Evolutionary conservation across 1,140 invertebrate species (phyloP), one percentile per base, ranked within the genome.

Genomic region (Saccostrea echinata): DNA sequence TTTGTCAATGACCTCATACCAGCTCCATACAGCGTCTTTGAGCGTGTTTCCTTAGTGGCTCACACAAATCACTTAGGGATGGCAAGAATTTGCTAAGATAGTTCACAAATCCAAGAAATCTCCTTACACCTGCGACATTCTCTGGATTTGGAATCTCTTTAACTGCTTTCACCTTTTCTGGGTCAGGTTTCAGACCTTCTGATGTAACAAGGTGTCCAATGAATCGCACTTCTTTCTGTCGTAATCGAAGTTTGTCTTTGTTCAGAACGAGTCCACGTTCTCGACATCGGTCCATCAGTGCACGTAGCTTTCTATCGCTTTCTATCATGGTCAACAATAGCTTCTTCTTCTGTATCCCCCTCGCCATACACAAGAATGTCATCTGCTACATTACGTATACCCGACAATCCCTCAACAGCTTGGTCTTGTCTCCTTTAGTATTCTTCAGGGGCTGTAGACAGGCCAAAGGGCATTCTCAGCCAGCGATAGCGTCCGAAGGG

Each of bases 1-100:
- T 33, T 84, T 91, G n/a, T n/a, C n/a, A n/a, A n/a, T 89, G 6
- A 61, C 71, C 18, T 85, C 51, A 21, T 18, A 33, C 93, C 91
- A 93, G 11, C n/a, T 18, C 16, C 68, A 93, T 76, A 83, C 82
- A 11, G 57, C 33, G 13, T 95, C 91, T 84, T 88, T 83, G 21
- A 90, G 85, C 6, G 90, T 85, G 76, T 43, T 89, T 88, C 84
- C 86, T 76, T 0, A 92, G 85, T 1, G 87, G 84, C 90, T 96
- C 95, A 18, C 94, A 85, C 84, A n/a, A n/a, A n/a, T n/a, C n/a
- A n/a, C n/a, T n/a, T n/a, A n/a, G n/a, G n/a, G n/a, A n/a, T n/a
- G n/a, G 86, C 30, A 91, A n/a, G 68, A 91, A 92, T 27, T 86
- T 87, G n/a, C 82, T 33, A 18, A 90, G 84, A 84, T 88, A 91